phyloP scores from a whole-genome alignment of 1,140 invertebrate genomes.

The Lepidurus arcticus region DNA sequence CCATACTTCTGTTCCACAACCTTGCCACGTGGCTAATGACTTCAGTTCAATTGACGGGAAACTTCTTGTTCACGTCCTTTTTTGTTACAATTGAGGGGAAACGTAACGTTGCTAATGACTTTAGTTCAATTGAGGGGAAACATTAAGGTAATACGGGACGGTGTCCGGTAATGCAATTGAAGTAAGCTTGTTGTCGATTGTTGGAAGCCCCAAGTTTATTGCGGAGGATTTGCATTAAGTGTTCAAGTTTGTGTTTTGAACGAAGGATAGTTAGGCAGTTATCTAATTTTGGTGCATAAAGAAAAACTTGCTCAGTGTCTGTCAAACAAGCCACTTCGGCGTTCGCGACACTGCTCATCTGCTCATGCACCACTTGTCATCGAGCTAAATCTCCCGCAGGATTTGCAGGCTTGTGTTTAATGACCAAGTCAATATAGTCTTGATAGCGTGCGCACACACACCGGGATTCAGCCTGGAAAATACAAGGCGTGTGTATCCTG shows the following conservation, averaged over 20 bases:
- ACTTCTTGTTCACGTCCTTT: too few relatives aligned
- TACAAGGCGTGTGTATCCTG: not conserved
- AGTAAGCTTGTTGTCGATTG: too few relatives aligned
- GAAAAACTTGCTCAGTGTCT: not conserved
- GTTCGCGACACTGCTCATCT: not conserved
- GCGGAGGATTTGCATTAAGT: not conserved
- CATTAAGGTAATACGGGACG: too few relatives aligned
- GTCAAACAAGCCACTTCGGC: not conserved
- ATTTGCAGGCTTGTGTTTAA: not conserved
- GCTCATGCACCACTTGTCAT: not conserved
- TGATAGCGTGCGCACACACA: slow-evolving; percentile 1
- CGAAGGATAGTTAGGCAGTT: not conserved
- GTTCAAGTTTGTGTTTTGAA: not conserved
- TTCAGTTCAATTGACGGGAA: too few relatives aligned
- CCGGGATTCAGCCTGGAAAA: not conserved
- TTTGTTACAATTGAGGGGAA: too few relatives aligned
- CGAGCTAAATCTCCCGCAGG: not conserved
- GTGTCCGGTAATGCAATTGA: too few relatives aligned
- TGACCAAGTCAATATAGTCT: slow-evolving; percentile 19
- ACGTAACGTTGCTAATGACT: too few relatives aligned
- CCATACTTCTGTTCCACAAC: too few relatives aligned
- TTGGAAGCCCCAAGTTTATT: too few relatives aligned
- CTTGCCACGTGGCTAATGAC: too few relatives aligned
- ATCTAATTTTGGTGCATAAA: not conserved
- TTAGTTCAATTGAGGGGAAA: too few relatives aligned